These are phyloP conservation scores for Siniperca obscura DNA, from an alignment of 2,797 vertebrate species.

Conservation along the genomic window DNA sequence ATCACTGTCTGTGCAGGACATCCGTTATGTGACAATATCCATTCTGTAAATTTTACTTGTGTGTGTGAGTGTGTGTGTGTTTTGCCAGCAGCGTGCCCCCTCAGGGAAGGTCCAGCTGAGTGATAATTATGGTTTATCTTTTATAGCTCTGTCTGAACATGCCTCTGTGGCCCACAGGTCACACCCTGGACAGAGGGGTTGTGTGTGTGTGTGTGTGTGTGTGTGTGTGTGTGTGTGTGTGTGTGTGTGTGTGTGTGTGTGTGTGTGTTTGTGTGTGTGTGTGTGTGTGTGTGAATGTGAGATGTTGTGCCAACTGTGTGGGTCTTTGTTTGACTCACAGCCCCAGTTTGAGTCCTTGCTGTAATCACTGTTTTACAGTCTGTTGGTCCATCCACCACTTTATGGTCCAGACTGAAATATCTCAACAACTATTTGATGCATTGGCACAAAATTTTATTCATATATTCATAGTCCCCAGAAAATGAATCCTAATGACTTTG, in stretches of 20 bases:
- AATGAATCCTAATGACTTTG: neutral
- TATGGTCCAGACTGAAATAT: neutral
- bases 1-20: slow-evolving; percentile 1
- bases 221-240: slow-evolving; percentile 21
- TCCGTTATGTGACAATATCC: neutral
- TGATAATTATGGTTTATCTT: slow-evolving; percentile 33
- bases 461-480: neutral
- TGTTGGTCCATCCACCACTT: neutral
- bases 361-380: neutral
- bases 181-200: slow-evolving; percentile 9
- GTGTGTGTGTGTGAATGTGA: neutral
- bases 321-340: neutral
- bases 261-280: too few relatives aligned
- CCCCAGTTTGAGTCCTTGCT: neutral
- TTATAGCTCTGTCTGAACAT: slow-evolving; percentile 33
- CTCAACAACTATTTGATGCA: neutral
- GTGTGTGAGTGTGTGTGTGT: slow-evolving; percentile 6
- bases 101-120: neutral
- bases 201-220: slow-evolving; percentile 14
- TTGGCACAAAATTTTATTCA: neutral
- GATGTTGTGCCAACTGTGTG: neutral
- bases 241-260: neutral
- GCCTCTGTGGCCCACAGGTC: slow-evolving; percentile 16
- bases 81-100: slow-evolving; percentile 9
- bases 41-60: neutral